These are phyloP conservation scores for Phalacrocorax brasilianus DNA, from an alignment of 2,113 vertebrate species.

Conservation along the genomic window DNA sequence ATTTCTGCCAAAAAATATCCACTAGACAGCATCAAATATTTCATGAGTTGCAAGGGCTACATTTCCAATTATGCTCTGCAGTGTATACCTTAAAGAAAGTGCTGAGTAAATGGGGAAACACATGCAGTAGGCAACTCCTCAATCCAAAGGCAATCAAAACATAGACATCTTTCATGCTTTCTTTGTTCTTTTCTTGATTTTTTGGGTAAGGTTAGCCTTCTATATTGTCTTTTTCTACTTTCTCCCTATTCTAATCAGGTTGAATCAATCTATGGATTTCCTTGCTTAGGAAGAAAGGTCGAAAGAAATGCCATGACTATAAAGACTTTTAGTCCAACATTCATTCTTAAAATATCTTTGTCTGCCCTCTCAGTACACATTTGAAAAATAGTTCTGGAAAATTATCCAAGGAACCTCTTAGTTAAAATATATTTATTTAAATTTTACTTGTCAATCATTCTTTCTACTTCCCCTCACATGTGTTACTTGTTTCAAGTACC, in stretches of 20 bases:
- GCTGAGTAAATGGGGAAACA: background rate
- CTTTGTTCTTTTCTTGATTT: background rate
- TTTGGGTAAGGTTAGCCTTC: background rate
- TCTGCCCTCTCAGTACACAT: background rate
- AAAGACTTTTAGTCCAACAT: background rate
- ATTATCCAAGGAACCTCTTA: background rate
- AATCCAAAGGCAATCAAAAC: background rate
- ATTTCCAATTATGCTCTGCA: background rate
- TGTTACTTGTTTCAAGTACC: conserved; percentile 16
- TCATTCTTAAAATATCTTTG: background rate
- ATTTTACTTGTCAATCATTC: background rate
- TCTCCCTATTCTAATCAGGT: background rate
- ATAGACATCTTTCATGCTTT: background rate
- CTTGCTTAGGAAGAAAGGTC: background rate
- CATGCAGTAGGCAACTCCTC: background rate
- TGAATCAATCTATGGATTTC: background rate
- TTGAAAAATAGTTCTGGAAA: background rate
- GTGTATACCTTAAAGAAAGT: background rate
- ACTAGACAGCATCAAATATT: background rate
- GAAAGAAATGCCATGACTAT: background rate
- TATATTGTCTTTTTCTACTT: background rate
- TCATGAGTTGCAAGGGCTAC: background rate
- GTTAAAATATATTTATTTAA: background rate
- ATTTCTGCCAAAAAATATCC: background rate
- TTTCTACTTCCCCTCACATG: background rate